phyloP scores from a whole-genome alignment of 1,140 invertebrate genomes.

The Drosophila gunungcola region DNA sequence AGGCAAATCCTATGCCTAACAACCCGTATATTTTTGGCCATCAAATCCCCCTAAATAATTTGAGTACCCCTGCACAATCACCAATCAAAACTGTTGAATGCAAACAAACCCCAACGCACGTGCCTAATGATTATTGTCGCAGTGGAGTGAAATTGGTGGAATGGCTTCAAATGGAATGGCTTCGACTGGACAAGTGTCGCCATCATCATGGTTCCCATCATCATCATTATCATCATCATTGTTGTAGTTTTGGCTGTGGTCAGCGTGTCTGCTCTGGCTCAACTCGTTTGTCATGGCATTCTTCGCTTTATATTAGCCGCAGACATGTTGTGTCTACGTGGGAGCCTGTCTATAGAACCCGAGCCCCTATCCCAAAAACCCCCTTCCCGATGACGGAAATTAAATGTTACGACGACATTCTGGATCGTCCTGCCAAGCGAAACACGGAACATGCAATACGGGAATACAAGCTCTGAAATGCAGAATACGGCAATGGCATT shows the following conservation, averaged over 20 bases:
- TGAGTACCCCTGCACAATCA: conserved; percentile 40
- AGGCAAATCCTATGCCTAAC: background rate
- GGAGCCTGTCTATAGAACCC: background rate
- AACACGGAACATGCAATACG: conserved; percentile 41
- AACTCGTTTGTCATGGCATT: conserved; percentile 69
- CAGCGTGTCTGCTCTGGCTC: conserved; percentile 43
- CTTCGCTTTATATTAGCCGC: conserved; percentile 79
- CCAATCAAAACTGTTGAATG: conserved; percentile 71
- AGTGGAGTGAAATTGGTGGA: conserved; percentile 40
- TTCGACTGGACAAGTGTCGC: conserved; percentile 43
- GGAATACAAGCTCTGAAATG: conserved; percentile 58
- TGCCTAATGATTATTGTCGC: conserved; percentile 69
- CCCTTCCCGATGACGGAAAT: conserved; percentile 64
- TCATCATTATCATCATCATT: conserved; percentile 16
- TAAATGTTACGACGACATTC: conserved; percentile 78
- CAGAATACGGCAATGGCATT: conserved; percentile 57
- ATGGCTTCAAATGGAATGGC: conserved; percentile 45
- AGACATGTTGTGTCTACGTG: conserved; percentile 71
- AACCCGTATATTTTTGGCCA: conserved; percentile 2
- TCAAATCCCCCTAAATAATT: conserved; percentile 11
- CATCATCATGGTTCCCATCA: conserved; percentile 35
- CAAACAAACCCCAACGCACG: conserved; percentile 70
- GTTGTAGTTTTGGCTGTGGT: conserved; percentile 19
- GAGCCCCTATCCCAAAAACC: background rate
- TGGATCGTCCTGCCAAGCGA: conserved; percentile 52